Percentiles rank a stretch among this genome's conserved stretches.
Conservation (phyloP, 2,113 vertebrate genomes). For the Pagrus major region DNA sequence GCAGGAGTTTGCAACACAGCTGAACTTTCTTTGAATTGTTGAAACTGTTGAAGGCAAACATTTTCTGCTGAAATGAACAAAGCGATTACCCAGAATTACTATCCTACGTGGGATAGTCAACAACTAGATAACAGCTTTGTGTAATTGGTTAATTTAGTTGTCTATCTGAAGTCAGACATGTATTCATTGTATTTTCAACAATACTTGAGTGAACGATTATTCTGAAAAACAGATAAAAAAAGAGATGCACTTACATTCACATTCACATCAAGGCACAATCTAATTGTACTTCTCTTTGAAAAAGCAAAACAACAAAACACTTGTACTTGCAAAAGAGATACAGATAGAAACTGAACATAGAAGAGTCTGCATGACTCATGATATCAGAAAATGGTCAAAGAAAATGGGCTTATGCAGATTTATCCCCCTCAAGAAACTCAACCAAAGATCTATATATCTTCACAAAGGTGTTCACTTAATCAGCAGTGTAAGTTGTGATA, state of each 20-base stretch:
- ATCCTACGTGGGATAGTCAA: not conserved
- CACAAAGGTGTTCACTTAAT: not conserved
- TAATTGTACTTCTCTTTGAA: not conserved
- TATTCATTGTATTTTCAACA: not conserved
- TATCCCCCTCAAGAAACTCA: not conserved
- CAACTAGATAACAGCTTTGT: not conserved
- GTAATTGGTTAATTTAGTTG: not conserved
- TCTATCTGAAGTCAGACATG: not conserved
- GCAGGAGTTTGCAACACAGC: not conserved
- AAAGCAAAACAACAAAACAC: not conserved
- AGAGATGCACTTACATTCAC: not conserved
- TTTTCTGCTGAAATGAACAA: conserved; percentile 18
- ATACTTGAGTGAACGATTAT: not conserved
- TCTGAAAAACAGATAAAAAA: not conserved
- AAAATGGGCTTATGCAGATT: not conserved
- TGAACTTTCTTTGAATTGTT: conserved; percentile 2
- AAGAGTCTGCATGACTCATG: not conserved
- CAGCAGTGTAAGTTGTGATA: not conserved
- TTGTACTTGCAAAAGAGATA: not conserved
- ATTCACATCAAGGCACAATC: not conserved
- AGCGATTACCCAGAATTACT: not conserved
- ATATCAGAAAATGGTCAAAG: not conserved
- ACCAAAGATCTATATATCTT: not conserved
- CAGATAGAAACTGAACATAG: not conserved
- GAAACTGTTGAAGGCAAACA: conserved; percentile 8